Conservation (phyloP, 92 coral and sea anemone species). For the Pocillopora grandis region DNA sequence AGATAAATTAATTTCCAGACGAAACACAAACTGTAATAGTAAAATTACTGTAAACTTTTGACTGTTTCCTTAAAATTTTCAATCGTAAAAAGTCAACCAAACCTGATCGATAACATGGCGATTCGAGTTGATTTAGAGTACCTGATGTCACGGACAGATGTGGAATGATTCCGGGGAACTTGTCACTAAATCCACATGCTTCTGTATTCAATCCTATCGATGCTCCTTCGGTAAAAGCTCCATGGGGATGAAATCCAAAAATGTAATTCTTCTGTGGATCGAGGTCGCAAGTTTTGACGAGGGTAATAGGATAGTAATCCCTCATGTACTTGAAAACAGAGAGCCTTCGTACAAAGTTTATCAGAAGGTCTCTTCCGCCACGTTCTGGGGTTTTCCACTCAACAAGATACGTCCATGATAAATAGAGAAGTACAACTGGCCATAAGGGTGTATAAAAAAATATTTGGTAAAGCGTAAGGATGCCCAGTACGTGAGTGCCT, state of each 20-base stretch:
- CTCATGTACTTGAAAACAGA: conserved; percentile 33
- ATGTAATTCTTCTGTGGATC: conserved; percentile 53
- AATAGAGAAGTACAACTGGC: conserved; percentile 26
- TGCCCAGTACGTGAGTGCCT: conserved; percentile 27
- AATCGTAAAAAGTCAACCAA: background rate
- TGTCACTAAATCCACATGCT: conserved; percentile 31
- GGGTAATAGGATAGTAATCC: conserved; percentile 60
- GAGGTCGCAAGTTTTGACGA: conserved; percentile 54
- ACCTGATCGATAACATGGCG: too few relatives aligned
- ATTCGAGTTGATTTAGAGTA: background rate
- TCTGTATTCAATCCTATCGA: conserved; percentile 76
- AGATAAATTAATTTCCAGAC: too few relatives aligned
- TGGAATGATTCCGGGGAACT: conserved; percentile 37
- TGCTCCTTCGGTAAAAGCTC: conserved; percentile 75
- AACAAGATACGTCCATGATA: conserved; percentile 41
- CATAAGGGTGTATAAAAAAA: background rate
- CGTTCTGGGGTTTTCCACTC: conserved; percentile 43
- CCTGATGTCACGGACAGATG: conserved; percentile 29
- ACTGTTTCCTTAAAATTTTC: background rate
- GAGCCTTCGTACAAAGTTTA: background rate
- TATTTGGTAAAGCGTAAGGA: background rate
- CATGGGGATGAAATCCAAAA: conserved; percentile 88
- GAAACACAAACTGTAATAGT: too few relatives aligned
- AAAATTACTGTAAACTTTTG: too few relatives aligned
- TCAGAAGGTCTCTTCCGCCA: conserved; percentile 44